A percentile compares a stretch with the other conserved stretches of the same genome.
phyloP scores from a whole-genome alignment of 2,888 invertebrate genomes.

The Sympetrum striolatum region DNA sequence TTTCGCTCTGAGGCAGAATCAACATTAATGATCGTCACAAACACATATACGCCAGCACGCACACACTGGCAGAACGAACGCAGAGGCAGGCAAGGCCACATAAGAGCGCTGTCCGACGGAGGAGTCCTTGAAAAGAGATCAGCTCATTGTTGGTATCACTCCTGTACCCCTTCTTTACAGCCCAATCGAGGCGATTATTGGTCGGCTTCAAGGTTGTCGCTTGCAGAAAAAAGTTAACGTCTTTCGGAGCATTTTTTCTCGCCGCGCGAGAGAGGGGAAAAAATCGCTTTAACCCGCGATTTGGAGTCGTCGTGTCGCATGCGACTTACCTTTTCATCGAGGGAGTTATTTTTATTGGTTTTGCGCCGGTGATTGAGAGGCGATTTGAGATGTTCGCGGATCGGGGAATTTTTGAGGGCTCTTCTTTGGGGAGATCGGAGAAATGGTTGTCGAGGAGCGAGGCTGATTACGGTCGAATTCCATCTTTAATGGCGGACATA shows the following conservation, averaged over 20 bases:
- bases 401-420: neutral
- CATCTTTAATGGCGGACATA: neutral
- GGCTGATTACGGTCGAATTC: neutral
- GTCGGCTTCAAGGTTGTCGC: neutral
- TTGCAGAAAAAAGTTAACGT: neutral
- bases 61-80: neutral
- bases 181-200: neutral
- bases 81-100: neutral
- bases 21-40: neutral
- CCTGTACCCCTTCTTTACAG: neutral
- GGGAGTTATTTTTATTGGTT: neutral
- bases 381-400: neutral
- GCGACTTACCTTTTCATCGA: neutral
- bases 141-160: neutral
- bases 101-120: neutral
- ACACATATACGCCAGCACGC: neutral
- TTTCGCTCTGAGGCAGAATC: neutral
- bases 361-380: neutral
- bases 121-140: neutral
- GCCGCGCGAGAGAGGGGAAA: neutral
- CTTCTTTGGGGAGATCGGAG: neutral
- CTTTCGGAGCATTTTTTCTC: neutral
- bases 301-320: neutral
- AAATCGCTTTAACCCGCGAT: neutral
- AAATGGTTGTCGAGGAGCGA: neutral